Evolutionary conservation across 2,797 vertebrate genomes (phyloP), one percentile per base, ranked within the genome.

Genomic region (Halcyon leucocephala): DNA sequence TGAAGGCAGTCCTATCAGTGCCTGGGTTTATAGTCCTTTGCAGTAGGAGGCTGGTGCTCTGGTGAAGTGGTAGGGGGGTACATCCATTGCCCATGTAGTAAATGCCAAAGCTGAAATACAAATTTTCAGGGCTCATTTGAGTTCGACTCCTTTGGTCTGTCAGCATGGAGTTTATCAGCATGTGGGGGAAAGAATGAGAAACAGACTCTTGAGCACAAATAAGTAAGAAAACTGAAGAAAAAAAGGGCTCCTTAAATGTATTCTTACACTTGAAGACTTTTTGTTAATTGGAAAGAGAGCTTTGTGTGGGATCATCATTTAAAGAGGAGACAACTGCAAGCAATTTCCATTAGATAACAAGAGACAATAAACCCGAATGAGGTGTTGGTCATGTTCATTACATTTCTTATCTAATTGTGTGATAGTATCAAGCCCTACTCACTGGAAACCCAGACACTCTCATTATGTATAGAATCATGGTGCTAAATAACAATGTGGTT

Each of bases 61-160:
- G 54, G 12, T 62, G 66, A 55, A 48, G 54, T 31, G 26, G 14
- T 37, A n/a, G 11, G 12, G 19, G 44, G 29, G 86, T 48, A 29
- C 20, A n/a, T 84, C 64, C 70, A 17, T 60, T 79, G 60, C 35
- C 67, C 16, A 6, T 14, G 37, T 20, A 86, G 42, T 77, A 73
- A 90, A 66, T 46, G 35, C 44, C 35, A 77, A 86, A 93, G 39
- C 60, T 86, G 70, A 93, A 93, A 92, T 62, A 57, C n/a, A n/a
- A 72, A n/a, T 57, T 81, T 90, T 84, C 48, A 52, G 55, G 33
- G 19, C 54, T 92, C 12, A 1, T 35, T 96, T 81, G 58, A 79
- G 35, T 93, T 95, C 58, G 82, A 5, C 14, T n/a, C 15, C n/a
- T 90, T 79, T 48, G 33, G 73, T 62, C 71, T 95, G 54, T 70